Conservation (phyloP, 2,888 invertebrate species). For the Therioaphis trifolii region DNA sequence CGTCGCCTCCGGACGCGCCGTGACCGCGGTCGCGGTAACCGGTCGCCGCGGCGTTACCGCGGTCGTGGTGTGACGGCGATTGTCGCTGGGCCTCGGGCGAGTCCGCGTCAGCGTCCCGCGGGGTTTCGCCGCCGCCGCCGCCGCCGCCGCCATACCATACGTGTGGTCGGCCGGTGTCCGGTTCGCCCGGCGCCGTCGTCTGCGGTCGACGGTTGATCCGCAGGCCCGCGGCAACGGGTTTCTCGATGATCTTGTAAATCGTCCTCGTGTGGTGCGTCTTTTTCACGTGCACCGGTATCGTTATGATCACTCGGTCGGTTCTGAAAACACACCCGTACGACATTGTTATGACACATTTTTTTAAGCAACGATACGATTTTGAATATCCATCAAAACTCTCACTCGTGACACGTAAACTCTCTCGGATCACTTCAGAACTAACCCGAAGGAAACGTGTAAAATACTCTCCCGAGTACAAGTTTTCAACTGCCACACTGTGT, state of each 20-base stretch:
- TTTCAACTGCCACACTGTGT: too few relatives aligned
- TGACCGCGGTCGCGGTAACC: conserved; percentile 53
- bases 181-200: not conserved
- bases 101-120: too few relatives aligned
- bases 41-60: conserved; percentile 63
- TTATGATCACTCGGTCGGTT: conserved; percentile 76
- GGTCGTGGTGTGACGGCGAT: too few relatives aligned
- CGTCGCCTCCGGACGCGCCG: not conserved
- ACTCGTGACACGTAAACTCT: too few relatives aligned
- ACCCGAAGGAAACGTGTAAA: too few relatives aligned
- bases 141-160: conserved; percentile 58
- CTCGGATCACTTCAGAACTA: too few relatives aligned
- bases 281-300: conserved; percentile 77
- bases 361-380: too few relatives aligned
- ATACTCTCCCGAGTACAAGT: too few relatives aligned
- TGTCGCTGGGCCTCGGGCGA: not conserved
- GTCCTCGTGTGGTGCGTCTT: conserved; percentile 79
- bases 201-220: not conserved
- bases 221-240: conserved; percentile 30
- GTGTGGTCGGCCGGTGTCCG: conserved; percentile 19
- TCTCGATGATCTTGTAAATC: conserved; percentile 75
- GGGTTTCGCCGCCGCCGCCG: not conserved
- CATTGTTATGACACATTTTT: too few relatives aligned
- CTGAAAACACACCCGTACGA: too few relatives aligned
- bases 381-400: too few relatives aligned